Percentiles rank a stretch among this genome's conserved stretches.
phyloP scores from a whole-genome alignment of 2,797 vertebrate species.

The Menidia menidia region DNA sequence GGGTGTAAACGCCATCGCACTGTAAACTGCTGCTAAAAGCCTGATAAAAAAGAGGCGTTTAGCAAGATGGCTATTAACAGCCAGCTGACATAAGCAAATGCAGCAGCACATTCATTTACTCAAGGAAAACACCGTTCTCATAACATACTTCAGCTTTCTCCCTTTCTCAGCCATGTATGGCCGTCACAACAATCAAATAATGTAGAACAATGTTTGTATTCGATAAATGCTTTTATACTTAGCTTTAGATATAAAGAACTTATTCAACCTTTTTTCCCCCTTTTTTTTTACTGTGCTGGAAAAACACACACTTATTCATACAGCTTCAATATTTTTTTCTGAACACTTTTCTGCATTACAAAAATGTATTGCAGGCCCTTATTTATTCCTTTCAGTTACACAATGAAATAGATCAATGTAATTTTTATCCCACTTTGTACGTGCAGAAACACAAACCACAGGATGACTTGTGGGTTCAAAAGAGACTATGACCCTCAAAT shows the following conservation, averaged over 20 bases:
- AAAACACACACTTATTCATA: background rate
- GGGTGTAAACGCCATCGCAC: constrained; percentile 65
- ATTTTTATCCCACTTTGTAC: background rate
- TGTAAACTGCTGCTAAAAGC: constrained; percentile 75
- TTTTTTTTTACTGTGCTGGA: background rate
- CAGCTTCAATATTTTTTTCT: background rate
- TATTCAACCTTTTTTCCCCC: background rate
- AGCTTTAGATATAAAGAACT: background rate
- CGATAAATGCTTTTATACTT: constrained; percentile 22
- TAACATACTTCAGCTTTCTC: constrained; percentile 30
- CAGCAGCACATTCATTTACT: constrained; percentile 64
- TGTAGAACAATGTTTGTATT: constrained; percentile 26
- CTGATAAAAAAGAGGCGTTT: constrained; percentile 76
- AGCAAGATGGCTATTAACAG: constrained; percentile 71
- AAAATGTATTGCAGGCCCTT: background rate
- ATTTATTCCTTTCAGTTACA: background rate
- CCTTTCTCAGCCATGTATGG: constrained; percentile 14
- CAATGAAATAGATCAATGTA: too few relatives aligned
- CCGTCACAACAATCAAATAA: constrained; percentile 4
- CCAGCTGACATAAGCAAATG: constrained; percentile 68
- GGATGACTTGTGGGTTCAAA: too few relatives aligned
- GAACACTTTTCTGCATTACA: background rate
- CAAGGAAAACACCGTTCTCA: constrained; percentile 55
- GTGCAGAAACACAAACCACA: too few relatives aligned
- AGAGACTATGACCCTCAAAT: background rate